phyloP scores from a whole-genome alignment of 2,888 invertebrate genomes.

The Noctua comes region DNA sequence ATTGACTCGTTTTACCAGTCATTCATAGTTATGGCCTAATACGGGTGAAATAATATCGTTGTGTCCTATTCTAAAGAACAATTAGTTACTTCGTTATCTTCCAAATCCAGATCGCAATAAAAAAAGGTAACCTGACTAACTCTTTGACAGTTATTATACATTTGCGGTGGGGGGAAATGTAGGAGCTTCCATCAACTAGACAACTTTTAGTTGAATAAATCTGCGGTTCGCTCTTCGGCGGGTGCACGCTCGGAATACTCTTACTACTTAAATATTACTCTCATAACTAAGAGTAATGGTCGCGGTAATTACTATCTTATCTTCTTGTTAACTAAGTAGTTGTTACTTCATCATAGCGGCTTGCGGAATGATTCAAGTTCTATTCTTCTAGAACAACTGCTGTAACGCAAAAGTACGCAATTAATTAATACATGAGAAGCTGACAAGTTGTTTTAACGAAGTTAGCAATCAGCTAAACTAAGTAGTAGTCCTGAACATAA shows the following conservation, averaged over 20 bases:
- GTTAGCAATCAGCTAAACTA: slow-evolving; percentile 4
- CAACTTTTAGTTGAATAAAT: slow-evolving; percentile 2
- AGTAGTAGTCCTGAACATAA: not conserved
- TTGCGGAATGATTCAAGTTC: not conserved
- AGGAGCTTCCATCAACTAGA: not conserved
- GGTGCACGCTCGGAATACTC: not conserved
- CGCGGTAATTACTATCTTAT: slow-evolving; percentile 2
- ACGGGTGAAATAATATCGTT: not conserved
- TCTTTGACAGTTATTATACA: not conserved
- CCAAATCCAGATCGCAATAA: not conserved
- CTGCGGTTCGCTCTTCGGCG: not conserved
- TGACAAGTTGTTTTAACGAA: not conserved
- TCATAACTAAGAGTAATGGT: slow-evolving; percentile 1
- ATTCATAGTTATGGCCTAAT: not conserved
- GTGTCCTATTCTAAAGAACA: not conserved
- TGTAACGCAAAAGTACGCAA: not conserved
- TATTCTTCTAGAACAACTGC: not conserved
- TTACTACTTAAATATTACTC: slow-evolving; percentile 1
- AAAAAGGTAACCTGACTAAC: not conserved
- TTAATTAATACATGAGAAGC: not conserved
- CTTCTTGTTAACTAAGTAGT: slow-evolving; percentile 2
- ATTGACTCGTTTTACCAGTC: not conserved
- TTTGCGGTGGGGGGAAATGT: not conserved
- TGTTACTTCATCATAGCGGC: not conserved
- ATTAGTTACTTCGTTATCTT: not conserved